These are phyloP conservation scores for Ceyx erithaca DNA, from an alignment of 2,797 vertebrate species.

Conservation along the genomic window DNA sequence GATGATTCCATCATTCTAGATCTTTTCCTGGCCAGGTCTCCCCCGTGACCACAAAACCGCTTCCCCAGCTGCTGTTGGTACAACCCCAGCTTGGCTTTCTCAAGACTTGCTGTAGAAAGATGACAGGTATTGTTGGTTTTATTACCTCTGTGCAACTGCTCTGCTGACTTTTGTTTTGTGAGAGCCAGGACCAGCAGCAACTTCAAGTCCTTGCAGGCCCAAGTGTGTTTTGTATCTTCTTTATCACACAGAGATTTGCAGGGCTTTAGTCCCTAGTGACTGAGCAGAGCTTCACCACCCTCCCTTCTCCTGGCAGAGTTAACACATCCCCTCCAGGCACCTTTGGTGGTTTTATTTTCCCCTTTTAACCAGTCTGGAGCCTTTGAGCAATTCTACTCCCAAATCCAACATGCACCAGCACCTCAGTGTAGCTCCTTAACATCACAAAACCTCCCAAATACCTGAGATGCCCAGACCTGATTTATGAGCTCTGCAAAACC, in stretches of 20 bases:
- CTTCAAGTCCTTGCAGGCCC: background rate
- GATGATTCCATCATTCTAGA: background rate
- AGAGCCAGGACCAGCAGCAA: background rate
- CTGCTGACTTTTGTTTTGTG: background rate
- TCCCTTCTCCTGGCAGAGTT: background rate
- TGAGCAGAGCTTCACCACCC: background rate
- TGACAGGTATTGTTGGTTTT: background rate
- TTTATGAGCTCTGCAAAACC: background rate
- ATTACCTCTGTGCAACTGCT: background rate
- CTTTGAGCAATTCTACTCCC: background rate
- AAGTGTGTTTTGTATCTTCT: background rate
- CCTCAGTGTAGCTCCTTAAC: background rate
- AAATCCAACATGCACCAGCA: background rate
- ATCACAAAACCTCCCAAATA: background rate
- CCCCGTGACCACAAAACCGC: fast-evolving
- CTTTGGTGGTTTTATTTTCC: fast-evolving
- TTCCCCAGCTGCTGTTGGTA: background rate
- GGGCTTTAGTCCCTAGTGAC: background rate
- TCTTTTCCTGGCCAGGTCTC: background rate
- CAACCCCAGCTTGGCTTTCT: background rate
- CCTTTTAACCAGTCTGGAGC: background rate
- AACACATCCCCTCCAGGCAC: background rate
- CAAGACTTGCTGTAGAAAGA: background rate
- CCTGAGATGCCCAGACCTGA: conserved; percentile 47
- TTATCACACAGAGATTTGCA: background rate